Conservation (phyloP, 2,797 vertebrate genomes). For the Acrossocheilus fasciatus region DNA sequence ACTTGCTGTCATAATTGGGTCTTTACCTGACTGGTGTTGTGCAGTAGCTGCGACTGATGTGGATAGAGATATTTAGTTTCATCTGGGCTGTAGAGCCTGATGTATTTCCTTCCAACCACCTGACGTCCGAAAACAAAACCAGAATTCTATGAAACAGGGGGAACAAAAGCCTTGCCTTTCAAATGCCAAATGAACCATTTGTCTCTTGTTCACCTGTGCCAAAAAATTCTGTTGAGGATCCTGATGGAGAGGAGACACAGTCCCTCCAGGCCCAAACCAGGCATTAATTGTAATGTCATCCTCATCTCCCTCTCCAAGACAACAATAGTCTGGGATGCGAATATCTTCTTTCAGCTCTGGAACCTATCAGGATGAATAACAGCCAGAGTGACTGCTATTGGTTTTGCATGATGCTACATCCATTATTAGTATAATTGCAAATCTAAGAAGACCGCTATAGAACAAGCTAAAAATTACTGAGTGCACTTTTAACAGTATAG, state of each 20-base stretch:
- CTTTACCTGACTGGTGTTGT: constrained; percentile 96
- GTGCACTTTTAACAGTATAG: not conserved
- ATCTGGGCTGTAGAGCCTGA: constrained; percentile 87
- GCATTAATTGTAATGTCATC: constrained; percentile 94
- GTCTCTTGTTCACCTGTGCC: constrained; percentile 82
- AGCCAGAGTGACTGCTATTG: not conserved
- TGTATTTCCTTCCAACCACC: constrained; percentile 95
- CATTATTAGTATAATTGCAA: not conserved
- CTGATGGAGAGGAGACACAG: constrained; percentile 95
- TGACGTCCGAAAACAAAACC: constrained; percentile 63
- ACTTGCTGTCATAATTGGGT: not conserved
- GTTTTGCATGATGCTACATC: not conserved
- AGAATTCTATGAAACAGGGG: constrained; percentile 16
- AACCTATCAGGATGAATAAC: constrained; percentile 76
- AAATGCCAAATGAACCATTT: not conserved
- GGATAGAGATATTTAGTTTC: constrained; percentile 90
- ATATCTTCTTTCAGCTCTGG: constrained; percentile 94
- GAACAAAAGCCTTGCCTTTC: constrained; percentile 8
- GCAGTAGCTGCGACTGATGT: constrained; percentile 89
- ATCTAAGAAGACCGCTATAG: not conserved
- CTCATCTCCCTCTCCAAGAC: constrained; percentile 89
- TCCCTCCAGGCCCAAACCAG: constrained; percentile 94
- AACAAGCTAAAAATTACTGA: not conserved
- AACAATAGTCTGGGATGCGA: constrained; percentile 94
- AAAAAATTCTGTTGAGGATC: constrained; percentile 98